Conservation (phyloP, 2,888 invertebrate species). For the Barypeithes pellucidus region DNA sequence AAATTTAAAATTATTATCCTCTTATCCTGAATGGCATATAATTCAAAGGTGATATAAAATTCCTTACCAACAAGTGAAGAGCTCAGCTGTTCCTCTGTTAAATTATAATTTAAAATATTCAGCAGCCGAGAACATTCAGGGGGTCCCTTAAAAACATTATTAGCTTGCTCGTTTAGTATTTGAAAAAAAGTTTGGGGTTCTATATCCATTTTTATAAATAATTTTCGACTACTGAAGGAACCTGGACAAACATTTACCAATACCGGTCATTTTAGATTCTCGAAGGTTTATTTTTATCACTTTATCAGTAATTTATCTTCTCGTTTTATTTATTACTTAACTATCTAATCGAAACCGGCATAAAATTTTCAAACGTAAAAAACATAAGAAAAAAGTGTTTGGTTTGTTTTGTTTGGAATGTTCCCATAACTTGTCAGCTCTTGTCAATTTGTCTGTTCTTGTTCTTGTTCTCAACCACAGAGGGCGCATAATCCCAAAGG, state of each 20-base stretch:
- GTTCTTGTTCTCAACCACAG: too few species aligned
- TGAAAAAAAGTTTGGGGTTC: conserved; percentile 58
- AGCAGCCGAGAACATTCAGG: conserved; percentile 56
- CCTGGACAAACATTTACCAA: background rate
- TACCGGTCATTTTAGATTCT: too few species aligned
- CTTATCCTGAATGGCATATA: too few species aligned
- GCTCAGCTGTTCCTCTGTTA: conserved; percentile 60
- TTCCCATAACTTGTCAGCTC: too few species aligned
- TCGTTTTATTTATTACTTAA: background rate
- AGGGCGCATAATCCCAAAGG: too few species aligned
- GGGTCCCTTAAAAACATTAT: conserved; percentile 54
- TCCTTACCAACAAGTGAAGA: conserved; percentile 57
- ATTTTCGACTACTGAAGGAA: background rate
- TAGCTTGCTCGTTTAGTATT: conserved; percentile 49
- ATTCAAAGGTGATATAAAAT: too few species aligned
- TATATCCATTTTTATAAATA: conserved; percentile 56
- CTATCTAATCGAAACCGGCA: background rate
- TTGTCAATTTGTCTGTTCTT: too few species aligned
- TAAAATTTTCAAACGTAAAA: too few species aligned
- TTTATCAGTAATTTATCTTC: background rate
- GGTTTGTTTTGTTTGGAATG: too few species aligned
- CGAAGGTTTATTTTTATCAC: background rate
- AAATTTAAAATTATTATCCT: too few species aligned
- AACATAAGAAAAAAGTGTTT: too few species aligned
- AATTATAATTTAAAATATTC: conserved; percentile 57